Base-by-base conservation (phyloP, 2,888 invertebrate genomes). In the Microplitis deprimator region DNA sequence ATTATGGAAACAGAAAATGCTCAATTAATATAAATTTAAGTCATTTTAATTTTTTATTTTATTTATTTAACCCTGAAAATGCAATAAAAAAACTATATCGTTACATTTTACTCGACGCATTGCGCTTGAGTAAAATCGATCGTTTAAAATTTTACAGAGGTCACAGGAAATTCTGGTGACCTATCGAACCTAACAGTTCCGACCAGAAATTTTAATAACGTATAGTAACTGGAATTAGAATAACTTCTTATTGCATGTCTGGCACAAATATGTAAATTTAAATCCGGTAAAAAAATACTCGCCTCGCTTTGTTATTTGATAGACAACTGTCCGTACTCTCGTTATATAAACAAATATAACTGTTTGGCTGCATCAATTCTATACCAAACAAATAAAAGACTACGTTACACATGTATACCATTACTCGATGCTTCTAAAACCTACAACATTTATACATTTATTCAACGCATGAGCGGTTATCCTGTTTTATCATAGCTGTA, bases 41-140 rank as follows among this genome's bases (percentile, higher is more conserved):
- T 50, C 5, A 13, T 5, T 50, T 50, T 13, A 0, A 13, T 50
- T 50, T 50, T 5, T 13, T 5, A 13, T 65, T 65, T 29, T 29
- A 1, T 50, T 50, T 50, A 13, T 50, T 50, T 50, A 62, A 20
- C 7, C 62, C 7, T 62, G 7, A 6, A 13, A 62, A 62, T 0
- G 5, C 2, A 20, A 62, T 17, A 62, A 17, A 62, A 65, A 29
- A 65, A 62, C 5, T n/a, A 17, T 13, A 62, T 16, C 16, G 62
- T 62, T 67, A 38, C 17, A 62, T 17, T 62, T 65, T 38, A 65
- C 13, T 65, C 20, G 68, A 68, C 68, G 74, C 74, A 75, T 75
- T 68, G 74, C 68, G 74, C 68, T 62, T 68, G 68, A 61, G 39
- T 68, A 60, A 5, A 38, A 74, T 75, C 74, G 74, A 75, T 75